phyloP scores from a whole-genome alignment of 2,888 invertebrate species.

The Nomada ferruginata region DNA sequence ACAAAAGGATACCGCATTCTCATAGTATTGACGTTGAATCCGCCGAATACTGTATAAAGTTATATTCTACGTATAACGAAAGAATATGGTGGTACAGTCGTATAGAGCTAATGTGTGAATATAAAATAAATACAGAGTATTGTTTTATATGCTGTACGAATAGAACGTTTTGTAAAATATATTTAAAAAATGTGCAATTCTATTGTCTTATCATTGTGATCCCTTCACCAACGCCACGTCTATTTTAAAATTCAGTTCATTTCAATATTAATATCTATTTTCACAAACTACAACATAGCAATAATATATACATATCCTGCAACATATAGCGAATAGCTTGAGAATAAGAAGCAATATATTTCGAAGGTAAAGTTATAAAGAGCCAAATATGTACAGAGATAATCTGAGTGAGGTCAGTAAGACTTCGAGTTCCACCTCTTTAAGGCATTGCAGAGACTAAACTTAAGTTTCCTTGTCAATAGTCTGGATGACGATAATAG shows the following conservation, averaged over 20 bases:
- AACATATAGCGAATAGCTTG: too few relatives aligned
- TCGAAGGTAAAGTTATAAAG: too few relatives aligned
- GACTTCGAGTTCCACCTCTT: too few relatives aligned
- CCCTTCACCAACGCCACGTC: neutral
- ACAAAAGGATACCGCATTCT: slow-evolving; percentile 74
- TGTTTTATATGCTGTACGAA: slow-evolving; percentile 85
- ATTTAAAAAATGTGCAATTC: slow-evolving; percentile 78
- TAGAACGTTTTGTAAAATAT: slow-evolving; percentile 84
- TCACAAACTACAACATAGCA: too few relatives aligned
- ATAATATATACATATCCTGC: too few relatives aligned
- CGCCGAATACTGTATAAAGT: slow-evolving; percentile 82
- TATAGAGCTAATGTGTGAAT: slow-evolving; percentile 84
- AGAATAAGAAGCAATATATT: neutral
- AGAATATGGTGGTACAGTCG: slow-evolving; percentile 79
- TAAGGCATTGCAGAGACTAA: too few relatives aligned
- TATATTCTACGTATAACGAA: slow-evolving; percentile 70
- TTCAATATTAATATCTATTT: too few relatives aligned
- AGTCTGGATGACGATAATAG: slow-evolving; percentile 23
- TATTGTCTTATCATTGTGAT: slow-evolving; percentile 35
- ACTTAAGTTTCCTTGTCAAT: slow-evolving; percentile 11
- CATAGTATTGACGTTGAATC: slow-evolving; percentile 75
- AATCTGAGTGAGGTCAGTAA: too few relatives aligned
- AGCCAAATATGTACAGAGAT: too few relatives aligned
- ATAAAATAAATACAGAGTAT: slow-evolving; percentile 84
- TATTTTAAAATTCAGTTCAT: neutral